phyloP scores from a whole-genome alignment of 2,113 vertebrate species.

The Zosterops borbonicus region DNA sequence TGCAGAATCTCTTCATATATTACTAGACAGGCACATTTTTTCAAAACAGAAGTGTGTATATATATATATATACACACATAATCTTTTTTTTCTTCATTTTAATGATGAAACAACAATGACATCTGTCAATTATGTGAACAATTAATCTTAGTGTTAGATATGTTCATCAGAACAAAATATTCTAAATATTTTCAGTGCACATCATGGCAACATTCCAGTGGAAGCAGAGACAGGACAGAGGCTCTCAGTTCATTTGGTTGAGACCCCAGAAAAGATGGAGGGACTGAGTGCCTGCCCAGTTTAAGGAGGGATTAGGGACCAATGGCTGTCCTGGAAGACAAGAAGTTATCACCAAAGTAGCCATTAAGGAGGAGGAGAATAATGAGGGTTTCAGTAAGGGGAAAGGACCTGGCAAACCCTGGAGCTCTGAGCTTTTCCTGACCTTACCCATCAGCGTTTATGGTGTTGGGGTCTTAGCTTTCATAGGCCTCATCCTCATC shows the following conservation, averaged over 20 bases:
- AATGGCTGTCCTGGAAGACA: neutral
- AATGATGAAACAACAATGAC: neutral
- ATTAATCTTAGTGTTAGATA: neutral
- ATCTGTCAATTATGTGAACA: neutral
- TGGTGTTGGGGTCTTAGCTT: neutral
- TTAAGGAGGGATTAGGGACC: neutral
- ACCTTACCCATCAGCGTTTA: neutral
- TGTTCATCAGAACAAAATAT: neutral
- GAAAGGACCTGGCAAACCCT: neutral
- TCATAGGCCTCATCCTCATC: neutral
- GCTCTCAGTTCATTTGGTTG: neutral
- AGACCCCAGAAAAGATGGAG: neutral
- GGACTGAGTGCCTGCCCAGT: neutral
- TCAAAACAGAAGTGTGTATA: neutral
- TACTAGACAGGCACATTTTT: neutral
- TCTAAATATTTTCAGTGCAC: neutral
- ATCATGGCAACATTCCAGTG: neutral
- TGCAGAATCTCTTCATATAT: neutral
- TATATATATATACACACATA: no score
- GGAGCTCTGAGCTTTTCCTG: neutral
- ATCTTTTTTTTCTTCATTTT: neutral
- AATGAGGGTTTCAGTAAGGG: rapidly evolving
- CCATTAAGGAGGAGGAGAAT: neutral
- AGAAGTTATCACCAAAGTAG: neutral
- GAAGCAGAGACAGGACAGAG: neutral